Conservation (phyloP, 2,797 vertebrate genomes). For the Onychomys leucogaster region DNA sequence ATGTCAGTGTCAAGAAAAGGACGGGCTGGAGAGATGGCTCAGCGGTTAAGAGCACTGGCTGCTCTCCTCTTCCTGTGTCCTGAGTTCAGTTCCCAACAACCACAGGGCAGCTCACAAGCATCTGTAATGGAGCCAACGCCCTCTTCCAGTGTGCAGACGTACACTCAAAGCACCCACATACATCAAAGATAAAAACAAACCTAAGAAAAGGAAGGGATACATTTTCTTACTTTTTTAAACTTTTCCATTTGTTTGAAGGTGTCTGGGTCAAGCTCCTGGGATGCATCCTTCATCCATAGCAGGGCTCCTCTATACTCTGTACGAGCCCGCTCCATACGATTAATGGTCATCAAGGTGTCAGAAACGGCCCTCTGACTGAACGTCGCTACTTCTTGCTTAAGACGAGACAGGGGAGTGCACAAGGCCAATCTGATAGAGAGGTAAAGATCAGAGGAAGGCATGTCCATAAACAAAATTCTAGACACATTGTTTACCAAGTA, state of each 20-base stretch:
- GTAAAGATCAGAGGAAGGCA: constrained; percentile 23
- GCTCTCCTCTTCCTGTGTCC: neutral
- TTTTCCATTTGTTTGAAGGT: constrained; percentile 94
- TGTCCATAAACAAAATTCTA: neutral
- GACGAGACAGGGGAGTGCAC: constrained; percentile 89
- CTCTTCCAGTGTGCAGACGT: neutral
- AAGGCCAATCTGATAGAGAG: constrained; percentile 88
- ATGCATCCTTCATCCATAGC: constrained; percentile 94
- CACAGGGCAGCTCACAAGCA: neutral
- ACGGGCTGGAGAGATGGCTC: neutral
- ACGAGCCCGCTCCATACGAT: constrained; percentile 91
- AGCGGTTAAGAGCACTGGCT: neutral
- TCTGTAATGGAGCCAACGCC: neutral
- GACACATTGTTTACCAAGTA: neutral
- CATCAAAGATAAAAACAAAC: neutral
- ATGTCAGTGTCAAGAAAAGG: constrained; percentile 33
- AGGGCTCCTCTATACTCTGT: constrained; percentile 91
- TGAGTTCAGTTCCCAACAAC: neutral
- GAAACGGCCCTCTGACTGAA: constrained; percentile 92
- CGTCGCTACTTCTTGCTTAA: constrained; percentile 92
- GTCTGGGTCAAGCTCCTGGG: constrained; percentile 93
- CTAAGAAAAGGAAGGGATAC: neutral
- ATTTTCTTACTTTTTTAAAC: constrained; percentile 90
- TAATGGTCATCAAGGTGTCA: constrained; percentile 91
- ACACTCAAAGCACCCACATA: neutral